Evolutionary conservation across 1,140 invertebrate species (phyloP).

Genomic region (Magallana angulata): DNA sequence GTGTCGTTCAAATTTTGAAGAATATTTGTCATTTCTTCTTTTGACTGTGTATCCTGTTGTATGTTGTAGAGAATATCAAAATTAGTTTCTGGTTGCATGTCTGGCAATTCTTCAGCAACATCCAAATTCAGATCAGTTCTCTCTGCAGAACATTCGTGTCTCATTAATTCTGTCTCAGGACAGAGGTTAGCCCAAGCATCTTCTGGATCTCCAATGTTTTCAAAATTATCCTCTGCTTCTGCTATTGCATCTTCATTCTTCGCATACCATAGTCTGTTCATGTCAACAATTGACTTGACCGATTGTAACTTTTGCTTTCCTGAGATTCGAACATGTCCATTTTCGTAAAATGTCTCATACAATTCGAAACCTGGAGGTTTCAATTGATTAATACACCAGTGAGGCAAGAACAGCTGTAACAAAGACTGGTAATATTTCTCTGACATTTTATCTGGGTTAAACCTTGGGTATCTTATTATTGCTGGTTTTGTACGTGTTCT

Average conservation of each 20-base stretch:
- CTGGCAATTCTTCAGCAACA: conserved; percentile 3
- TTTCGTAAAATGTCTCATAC: too few relatives aligned
- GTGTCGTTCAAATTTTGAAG: too few relatives aligned
- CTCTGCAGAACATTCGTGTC: conserved; percentile 20
- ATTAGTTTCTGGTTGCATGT: too few relatives aligned
- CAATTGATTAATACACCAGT: conserved; percentile 41
- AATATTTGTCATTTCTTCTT: too few relatives aligned
- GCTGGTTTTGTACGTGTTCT: conserved; percentile 42
- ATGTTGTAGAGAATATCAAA: too few relatives aligned
- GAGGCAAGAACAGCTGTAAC: conserved; percentile 53
- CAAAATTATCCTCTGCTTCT: conserved; percentile 11
- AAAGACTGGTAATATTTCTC: conserved; percentile 50
- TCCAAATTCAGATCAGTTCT: neutral
- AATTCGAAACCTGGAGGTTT: conserved; percentile 44
- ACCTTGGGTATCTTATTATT: conserved; percentile 49
- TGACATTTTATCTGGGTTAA: conserved; percentile 34
- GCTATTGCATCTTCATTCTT: conserved; percentile 1
- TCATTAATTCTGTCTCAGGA: conserved; percentile 29
- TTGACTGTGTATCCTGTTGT: too few relatives aligned
- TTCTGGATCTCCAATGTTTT: neutral
- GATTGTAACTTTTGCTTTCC: too few relatives aligned
- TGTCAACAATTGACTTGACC: too few relatives aligned
- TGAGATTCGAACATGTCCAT: too few relatives aligned
- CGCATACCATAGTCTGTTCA: too few relatives aligned
- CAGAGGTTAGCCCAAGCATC: conserved; percentile 39